Conservation (phyloP, 2,888 invertebrate genomes). For the Hirtodrosophila cameraria region DNA sequence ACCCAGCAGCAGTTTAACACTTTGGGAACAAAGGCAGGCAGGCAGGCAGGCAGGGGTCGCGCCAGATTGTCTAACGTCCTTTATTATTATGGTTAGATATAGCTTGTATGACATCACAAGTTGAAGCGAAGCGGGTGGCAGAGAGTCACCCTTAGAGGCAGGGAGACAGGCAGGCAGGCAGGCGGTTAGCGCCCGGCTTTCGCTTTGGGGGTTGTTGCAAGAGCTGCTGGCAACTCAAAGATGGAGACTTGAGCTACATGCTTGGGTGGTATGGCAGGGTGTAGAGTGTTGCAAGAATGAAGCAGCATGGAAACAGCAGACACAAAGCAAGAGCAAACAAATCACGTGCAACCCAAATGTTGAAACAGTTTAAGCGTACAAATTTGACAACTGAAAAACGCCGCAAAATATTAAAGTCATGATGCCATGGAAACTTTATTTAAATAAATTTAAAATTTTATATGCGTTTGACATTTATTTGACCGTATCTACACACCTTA, state of each 20-base stretch:
- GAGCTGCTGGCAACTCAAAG: constrained; percentile 31
- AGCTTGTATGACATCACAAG: constrained; percentile 69
- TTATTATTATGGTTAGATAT: constrained; percentile 59
- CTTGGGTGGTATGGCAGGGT: constrained; percentile 8
- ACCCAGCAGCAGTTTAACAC: constrained; percentile 8
- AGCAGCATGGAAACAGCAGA: constrained; percentile 29
- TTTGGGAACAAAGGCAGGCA: background rate
- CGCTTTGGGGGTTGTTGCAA: constrained; percentile 53
- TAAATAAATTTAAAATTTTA: constrained; percentile 4
- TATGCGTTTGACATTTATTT: background rate
- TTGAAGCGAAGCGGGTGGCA: constrained; percentile 21
- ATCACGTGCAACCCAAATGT: constrained; percentile 65
- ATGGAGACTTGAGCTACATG: constrained; percentile 25
- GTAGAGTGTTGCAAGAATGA: constrained; percentile 29
- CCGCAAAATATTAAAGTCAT: background rate
- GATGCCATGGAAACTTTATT: constrained; percentile 16
- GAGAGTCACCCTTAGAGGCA: constrained; percentile 23
- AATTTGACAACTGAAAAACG: constrained; percentile 18
- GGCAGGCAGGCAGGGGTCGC: constrained; percentile 34
- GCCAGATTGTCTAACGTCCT: constrained; percentile 67
- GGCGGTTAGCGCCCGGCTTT: constrained; percentile 44
- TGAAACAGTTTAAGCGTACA: constrained; percentile 24
- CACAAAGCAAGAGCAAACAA: constrained; percentile 47
- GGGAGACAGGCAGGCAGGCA: too few species aligned
- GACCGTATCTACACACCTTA: constrained; percentile 44